Evolutionary conservation across 2,888 invertebrate genomes (phyloP).

Genomic region (Dasysyrphus albostriatus): DNA sequence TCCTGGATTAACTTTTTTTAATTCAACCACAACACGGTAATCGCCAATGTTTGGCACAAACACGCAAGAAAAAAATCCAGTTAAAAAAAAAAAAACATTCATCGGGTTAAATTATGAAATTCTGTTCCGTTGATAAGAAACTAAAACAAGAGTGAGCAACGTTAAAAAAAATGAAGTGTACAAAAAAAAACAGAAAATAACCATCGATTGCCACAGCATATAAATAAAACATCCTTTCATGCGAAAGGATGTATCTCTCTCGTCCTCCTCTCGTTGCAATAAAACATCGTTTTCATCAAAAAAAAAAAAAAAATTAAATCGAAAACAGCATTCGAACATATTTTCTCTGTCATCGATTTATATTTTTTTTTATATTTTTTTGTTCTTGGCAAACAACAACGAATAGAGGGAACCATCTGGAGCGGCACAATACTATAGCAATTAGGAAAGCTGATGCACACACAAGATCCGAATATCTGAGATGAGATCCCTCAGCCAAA

Average conservation of each 20-base stretch:
- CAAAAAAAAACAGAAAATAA: constrained; percentile 28
- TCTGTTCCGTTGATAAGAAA: constrained; percentile 65
- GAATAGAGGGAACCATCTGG: constrained; percentile 55
- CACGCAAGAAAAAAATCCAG: constrained; percentile 11
- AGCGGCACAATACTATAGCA: constrained; percentile 58
- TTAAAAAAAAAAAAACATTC: constrained; percentile 1
- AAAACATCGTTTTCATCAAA: constrained; percentile 57
- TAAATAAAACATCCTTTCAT: constrained; percentile 69
- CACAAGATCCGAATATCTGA: constrained; percentile 52
- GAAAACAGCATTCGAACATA: constrained; percentile 66
- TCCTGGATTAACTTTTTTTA: background rate
- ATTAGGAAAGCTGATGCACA: constrained; percentile 63
- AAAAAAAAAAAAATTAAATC: constrained; percentile 31
- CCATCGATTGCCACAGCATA: constrained; percentile 62
- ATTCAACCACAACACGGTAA: constrained; percentile 33
- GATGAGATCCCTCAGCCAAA: constrained; percentile 48
- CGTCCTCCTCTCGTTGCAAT: constrained; percentile 29
- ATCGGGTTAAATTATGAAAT: constrained; percentile 68
- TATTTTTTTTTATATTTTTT: constrained; percentile 34
- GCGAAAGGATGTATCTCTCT: constrained; percentile 49
- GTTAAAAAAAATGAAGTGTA: background rate
- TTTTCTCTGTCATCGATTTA: constrained; percentile 72
- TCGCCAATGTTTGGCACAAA: constrained; percentile 59
- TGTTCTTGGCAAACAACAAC: constrained; percentile 18
- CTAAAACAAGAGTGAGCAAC: constrained; percentile 57